A percentile compares a stretch with the other conserved stretches of the same genome.
These are phyloP conservation scores for Agrochola lota DNA, from an alignment of 2,888 invertebrate species.

Conservation along the genomic window DNA sequence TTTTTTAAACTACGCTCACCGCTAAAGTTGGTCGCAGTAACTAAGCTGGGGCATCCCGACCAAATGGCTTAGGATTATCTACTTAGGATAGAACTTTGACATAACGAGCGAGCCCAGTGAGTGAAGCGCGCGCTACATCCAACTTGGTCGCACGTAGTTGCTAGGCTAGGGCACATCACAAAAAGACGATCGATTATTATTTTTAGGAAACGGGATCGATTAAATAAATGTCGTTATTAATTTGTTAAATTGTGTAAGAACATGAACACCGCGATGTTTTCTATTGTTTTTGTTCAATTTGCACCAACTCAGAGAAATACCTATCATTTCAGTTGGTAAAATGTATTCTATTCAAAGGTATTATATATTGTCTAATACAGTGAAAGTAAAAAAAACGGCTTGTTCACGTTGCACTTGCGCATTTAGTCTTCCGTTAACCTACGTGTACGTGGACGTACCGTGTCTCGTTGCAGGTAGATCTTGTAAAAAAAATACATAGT, in stretches of 20 bases:
- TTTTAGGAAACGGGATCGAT: neutral
- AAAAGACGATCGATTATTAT: neutral
- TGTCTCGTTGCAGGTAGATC: neutral
- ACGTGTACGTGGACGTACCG: neutral
- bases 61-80: neutral
- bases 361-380: neutral
- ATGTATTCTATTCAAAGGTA: neutral
- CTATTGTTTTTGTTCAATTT: constrained; percentile 4
- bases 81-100: neutral
- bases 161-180: neutral
- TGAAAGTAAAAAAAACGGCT: neutral
- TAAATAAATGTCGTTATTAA: neutral
- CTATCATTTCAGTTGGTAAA: neutral
- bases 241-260: neutral
- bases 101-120: neutral
- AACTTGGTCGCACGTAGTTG: neutral
- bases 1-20: neutral
- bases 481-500: neutral
- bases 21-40: neutral
- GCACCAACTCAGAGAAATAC: neutral
- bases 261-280: neutral
- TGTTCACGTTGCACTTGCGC: neutral
- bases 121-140: neutral
- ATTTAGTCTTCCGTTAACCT: neutral
- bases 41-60: neutral